These are phyloP conservation scores for Caenorhabditis imperialis DNA, from an alignment of 2,888 invertebrate species.

Conservation along the genomic window DNA sequence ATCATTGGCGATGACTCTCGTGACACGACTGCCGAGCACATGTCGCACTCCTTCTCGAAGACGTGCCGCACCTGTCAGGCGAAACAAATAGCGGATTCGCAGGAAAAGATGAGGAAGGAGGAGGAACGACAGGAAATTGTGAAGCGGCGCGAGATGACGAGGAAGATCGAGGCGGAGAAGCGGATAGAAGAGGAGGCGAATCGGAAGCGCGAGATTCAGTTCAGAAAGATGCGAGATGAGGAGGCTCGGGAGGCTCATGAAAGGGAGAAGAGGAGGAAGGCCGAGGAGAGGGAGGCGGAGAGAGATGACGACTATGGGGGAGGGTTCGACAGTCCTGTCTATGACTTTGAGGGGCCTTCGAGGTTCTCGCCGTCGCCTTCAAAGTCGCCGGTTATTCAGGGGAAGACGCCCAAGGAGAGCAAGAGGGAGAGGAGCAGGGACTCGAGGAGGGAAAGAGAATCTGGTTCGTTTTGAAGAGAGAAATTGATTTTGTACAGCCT, in stretches of 20 bases:
- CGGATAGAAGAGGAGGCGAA: constrained; percentile 1
- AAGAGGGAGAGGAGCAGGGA: constrained; percentile 1
- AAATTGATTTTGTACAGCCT: no score
- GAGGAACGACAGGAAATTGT: constrained; percentile 27
- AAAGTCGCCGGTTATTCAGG: no score
- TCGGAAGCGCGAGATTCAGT: no score
- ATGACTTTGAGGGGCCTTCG: not conserved
- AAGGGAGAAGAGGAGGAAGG: constrained; percentile 1
- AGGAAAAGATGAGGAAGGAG: constrained; percentile 35
- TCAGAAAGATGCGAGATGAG: no score
- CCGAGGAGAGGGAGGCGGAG: constrained; percentile 21
- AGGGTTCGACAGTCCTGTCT: not conserved
- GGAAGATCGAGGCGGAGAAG: not conserved
- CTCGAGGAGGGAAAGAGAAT: no score
- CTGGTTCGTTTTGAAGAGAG: not conserved
- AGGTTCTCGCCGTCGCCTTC: no score
- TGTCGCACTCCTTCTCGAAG: constrained; percentile 51
- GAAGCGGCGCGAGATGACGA: constrained; percentile 2
- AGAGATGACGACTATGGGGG: constrained; percentile 1
- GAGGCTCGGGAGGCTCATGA: no score
- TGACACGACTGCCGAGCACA: constrained; percentile 53
- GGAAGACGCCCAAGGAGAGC: no score
- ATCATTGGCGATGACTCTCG: constrained; percentile 52
- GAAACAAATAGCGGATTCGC: constrained; percentile 33
- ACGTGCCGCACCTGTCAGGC: constrained; percentile 38